phyloP scores from a whole-genome alignment of 2,888 invertebrate genomes.

The Theodoxus fluviatilis region DNA sequence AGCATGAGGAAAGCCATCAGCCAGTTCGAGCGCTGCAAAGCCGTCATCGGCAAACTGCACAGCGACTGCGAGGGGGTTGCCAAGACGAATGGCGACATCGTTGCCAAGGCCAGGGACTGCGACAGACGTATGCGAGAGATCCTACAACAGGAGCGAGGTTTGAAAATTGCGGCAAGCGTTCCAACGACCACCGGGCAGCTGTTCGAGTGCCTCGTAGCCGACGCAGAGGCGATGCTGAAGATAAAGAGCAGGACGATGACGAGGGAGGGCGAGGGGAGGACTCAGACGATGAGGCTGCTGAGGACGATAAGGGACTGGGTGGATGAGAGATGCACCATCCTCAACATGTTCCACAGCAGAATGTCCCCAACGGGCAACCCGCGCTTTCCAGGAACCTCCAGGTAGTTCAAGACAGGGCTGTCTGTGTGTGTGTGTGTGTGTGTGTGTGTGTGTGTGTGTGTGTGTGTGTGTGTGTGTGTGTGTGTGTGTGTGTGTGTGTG shows the following conservation, averaged over 20 bases:
- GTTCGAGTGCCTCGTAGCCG: slow-evolving; percentile 42
- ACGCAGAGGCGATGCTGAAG: slow-evolving; percentile 40
- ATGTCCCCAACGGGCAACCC: neutral
- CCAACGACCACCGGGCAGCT: slow-evolving; percentile 41
- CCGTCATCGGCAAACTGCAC: slow-evolving; percentile 43
- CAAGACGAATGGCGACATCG: slow-evolving; percentile 39
- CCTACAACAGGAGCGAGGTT: neutral
- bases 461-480: no score
- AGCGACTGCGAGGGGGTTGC: slow-evolving; percentile 41
- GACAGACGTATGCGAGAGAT: slow-evolving; percentile 38
- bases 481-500: no score
- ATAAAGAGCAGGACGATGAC: slow-evolving; percentile 34
- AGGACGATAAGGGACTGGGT: slow-evolving; percentile 42
- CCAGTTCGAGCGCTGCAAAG: slow-evolving; percentile 37
- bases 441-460: no score
- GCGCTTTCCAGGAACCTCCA: neutral
- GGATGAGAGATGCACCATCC: slow-evolving; percentile 31
- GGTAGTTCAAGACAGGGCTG: no score
- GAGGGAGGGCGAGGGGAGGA: slow-evolving; percentile 39
- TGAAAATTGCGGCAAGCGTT: slow-evolving; percentile 11
- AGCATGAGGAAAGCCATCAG: slow-evolving; percentile 34
- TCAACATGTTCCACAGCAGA: slow-evolving; percentile 32
- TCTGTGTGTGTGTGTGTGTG: no score
- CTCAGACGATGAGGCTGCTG: slow-evolving; percentile 39
- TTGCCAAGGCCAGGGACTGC: slow-evolving; percentile 38